These are phyloP conservation scores for Macrophya annulata DNA, from an alignment of 2,888 invertebrate genomes.

Conservation along the genomic window DNA sequence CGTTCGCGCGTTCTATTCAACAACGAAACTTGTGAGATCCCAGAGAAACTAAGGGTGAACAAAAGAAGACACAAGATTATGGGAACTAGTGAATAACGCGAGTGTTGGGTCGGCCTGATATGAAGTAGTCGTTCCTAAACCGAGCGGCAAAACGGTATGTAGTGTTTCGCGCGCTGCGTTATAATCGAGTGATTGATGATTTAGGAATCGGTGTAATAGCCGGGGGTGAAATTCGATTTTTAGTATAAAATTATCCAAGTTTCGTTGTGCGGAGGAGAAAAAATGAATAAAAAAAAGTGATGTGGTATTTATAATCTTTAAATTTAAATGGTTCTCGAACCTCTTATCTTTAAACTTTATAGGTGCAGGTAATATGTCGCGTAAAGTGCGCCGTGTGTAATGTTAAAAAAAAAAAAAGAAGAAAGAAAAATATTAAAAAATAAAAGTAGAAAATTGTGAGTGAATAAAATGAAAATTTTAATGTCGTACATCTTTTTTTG, in stretches of 20 bases:
- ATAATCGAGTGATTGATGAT: not conserved
- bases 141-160: not conserved
- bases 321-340: not conserved
- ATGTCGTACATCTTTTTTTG: not conserved
- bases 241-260: not conserved
- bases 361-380: not conserved
- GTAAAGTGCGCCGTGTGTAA: not conserved
- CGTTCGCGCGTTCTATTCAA: not conserved
- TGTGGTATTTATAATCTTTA: not conserved
- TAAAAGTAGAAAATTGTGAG: not conserved
- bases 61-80: not conserved
- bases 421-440: not conserved
- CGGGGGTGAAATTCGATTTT: not conserved
- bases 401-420: not conserved
- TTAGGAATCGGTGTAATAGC: not conserved
- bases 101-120: constrained; percentile 9
- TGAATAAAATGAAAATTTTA: not conserved
- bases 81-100: constrained; percentile 16
- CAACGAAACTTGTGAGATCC: not conserved
- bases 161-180: constrained; percentile 9
- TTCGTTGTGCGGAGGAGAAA: not conserved
- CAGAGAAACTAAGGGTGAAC: not conserved
- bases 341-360: not conserved
- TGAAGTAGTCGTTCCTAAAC: not conserved
- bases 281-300: not conserved